Evolutionary conservation across 2,888 invertebrate genomes (phyloP).

Genomic region (Heliconius hortense): DNA sequence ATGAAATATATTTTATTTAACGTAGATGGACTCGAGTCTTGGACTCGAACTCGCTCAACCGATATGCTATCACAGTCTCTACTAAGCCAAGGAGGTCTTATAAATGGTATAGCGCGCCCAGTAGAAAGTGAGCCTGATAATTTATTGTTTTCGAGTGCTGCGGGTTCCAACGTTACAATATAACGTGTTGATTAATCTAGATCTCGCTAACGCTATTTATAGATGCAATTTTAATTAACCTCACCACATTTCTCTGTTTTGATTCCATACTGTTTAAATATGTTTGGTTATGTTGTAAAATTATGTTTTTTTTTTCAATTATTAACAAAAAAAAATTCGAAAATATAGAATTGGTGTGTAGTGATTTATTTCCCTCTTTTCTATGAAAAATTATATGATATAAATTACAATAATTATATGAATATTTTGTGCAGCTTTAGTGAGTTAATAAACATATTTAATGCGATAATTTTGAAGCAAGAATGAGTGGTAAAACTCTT

Average conservation of each 20-base stretch:
- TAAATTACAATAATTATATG: too few species aligned
- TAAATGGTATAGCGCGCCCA: constrained; percentile 2
- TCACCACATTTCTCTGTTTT: constrained; percentile 32
- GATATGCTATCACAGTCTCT: neutral
- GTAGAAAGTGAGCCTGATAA: constrained; percentile 22
- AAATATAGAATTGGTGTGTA: too few species aligned
- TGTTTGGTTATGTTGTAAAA: constrained; percentile 26
- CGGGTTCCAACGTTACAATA: constrained; percentile 33
- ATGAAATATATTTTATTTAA: too few species aligned
- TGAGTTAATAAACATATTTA: too few species aligned
- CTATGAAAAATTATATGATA: too few species aligned
- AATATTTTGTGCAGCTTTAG: too few species aligned
- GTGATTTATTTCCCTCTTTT: too few species aligned
- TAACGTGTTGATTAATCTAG: constrained; percentile 36
- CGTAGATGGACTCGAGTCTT: too few species aligned
- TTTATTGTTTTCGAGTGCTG: constrained; percentile 36
- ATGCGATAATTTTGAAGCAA: too few species aligned
- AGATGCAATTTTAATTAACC: constrained; percentile 40
- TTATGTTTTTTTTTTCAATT: too few species aligned
- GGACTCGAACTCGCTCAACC: neutral
- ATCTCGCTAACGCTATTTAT: constrained; percentile 39
- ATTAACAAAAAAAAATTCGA: too few species aligned
- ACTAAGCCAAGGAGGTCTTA: neutral
- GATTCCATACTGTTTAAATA: constrained; percentile 28
- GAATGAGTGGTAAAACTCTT: too few species aligned